Evolutionary conservation across 1,140 invertebrate species (phyloP), one percentile per base, ranked within the genome.

Genomic region (Zaprionus lachaisei): DNA sequence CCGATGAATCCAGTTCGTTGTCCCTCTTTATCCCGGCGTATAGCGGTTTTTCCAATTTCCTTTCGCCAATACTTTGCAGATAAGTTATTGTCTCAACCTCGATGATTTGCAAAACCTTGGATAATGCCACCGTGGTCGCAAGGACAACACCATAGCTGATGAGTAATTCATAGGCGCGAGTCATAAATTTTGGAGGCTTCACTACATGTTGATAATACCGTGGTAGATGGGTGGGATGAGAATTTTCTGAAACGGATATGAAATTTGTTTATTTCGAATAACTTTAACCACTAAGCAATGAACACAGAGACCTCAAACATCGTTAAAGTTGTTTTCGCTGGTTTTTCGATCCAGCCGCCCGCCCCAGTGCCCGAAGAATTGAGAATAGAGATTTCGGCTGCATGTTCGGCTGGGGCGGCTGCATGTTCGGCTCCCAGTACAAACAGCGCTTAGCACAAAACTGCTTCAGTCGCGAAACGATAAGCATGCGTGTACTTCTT

Each of bases 61-160:
- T 56, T 24, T 56, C 54, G 5, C 7, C 22, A 26, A 47, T 12
- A 26, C 38, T 65, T 22, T 34, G 15, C 5, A 70, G 15, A 31
- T 57, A 70, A 11, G n/a, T 37, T 37, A 44, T 51, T 3, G 44
- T 38, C 37, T 74, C 44, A 14, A 41, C 4, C 17, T 80, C 73
- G 5, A 63, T 17, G 56, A 70, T 71, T n/a, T 78, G 77, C 7
- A 80, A 28, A 12, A 78, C 3, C 12, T 67, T 77, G 9, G 68
- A 75, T 2, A 83, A 7, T 4, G 15, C 44, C n/a, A 80, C 58
- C 6, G 61, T 72, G n/a, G 54, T 7, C 5, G 41, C 20, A 5
- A 83, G 55, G 9, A 87, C 51, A 4, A 80, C n/a, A 14, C 69
- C 77, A 47, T 73, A 87, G 38, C 56, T 83, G 5, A 34, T 38